Percentiles rank a stretch among this genome's conserved stretches.
phyloP scores from a whole-genome alignment of 2,797 vertebrate species.

The Gobionotothen gibberifrons region DNA sequence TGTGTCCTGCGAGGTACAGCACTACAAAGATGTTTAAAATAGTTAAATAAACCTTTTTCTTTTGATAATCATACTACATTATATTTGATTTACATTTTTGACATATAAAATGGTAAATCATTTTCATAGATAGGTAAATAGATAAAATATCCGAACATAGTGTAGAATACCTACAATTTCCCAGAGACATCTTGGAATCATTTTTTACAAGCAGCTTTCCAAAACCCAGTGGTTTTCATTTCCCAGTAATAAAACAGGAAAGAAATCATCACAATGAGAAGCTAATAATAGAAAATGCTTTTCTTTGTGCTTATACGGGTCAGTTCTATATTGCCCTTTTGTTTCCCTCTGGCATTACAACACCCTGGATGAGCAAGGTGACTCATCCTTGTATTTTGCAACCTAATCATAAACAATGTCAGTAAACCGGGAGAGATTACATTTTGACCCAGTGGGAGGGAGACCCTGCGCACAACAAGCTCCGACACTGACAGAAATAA shows the following conservation, averaged over 20 bases:
- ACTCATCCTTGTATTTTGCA: not conserved
- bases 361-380: not conserved
- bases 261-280: not conserved
- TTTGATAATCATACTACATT: not conserved
- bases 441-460: not conserved
- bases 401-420: not conserved
- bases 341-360: not conserved
- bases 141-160: not conserved
- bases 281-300: not conserved
- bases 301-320: not conserved
- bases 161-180: not conserved
- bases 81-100: not conserved
- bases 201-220: not conserved
- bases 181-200: not conserved
- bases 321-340: not conserved
- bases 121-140: not conserved
- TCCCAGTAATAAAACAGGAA: not conserved
- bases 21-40: not conserved
- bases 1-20: not conserved
- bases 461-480: conserved; percentile 3
- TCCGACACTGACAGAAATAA: not conserved
- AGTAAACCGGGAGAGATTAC: not conserved
- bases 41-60: not conserved
- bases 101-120: not conserved
- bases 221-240: not conserved